These are phyloP conservation scores for Palaemon carinicauda DNA, from an alignment of 1,140 invertebrate species.

Conservation along the genomic window DNA sequence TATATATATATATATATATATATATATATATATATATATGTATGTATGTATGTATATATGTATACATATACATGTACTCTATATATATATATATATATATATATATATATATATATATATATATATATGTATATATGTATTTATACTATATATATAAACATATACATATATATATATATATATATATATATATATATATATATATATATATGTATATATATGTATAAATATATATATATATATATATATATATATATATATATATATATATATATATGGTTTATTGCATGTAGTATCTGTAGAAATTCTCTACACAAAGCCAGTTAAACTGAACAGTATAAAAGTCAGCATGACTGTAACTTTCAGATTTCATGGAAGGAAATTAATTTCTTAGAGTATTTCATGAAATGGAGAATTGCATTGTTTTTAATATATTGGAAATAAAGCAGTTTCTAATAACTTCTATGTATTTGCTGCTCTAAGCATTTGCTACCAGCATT, in stretches of 20 bases:
- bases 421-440: too few species aligned
- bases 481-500: too few species aligned
- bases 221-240: slow-evolving; percentile 8
- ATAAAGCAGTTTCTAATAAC: too few species aligned
- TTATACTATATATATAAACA: neutral
- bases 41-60: slow-evolving; percentile 21
- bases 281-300: too few species aligned
- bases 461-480: too few species aligned
- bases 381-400: too few species aligned
- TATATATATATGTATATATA: slow-evolving; percentile 24
- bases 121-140: slow-evolving; percentile 6
- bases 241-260: slow-evolving; percentile 14
- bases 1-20: neutral
- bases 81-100: slow-evolving; percentile 24
- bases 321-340: too few species aligned
- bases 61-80: slow-evolving; percentile 10
- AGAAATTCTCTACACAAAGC: too few species aligned
- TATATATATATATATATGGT: neutral
- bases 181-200: too few species aligned
- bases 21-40: neutral
- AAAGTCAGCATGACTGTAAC: too few species aligned
- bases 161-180: slow-evolving; percentile 19
- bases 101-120: slow-evolving; percentile 17
- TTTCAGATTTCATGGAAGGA: too few species aligned
- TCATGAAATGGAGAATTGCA: too few species aligned